phyloP scores from a whole-genome alignment of 2,113 vertebrate genomes.

The Scomber scombrus region DNA sequence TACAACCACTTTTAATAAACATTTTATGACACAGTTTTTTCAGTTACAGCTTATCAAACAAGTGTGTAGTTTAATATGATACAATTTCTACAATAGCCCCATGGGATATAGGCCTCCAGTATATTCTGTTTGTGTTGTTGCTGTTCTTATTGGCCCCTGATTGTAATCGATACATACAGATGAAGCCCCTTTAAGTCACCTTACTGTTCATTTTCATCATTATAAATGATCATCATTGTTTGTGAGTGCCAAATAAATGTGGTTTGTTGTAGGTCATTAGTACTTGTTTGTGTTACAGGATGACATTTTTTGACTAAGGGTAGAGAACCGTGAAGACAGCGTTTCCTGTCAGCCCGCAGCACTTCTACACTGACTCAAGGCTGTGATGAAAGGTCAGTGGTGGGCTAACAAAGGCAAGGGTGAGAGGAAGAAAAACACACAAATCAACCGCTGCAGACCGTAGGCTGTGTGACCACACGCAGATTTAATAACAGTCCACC shows the following conservation, averaged over 20 bases:
- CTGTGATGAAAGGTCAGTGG: constrained; percentile 75
- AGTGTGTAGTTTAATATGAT: no score
- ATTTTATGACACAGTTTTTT: not conserved
- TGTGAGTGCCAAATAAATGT: constrained; percentile 19
- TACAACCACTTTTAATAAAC: not conserved
- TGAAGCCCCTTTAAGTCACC: constrained; percentile 3
- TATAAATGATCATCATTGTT: constrained; percentile 22
- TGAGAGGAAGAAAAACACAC: constrained; percentile 63
- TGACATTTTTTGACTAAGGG: constrained; percentile 64
- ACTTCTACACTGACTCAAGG: constrained; percentile 60
- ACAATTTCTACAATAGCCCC: no score
- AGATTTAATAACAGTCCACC: constrained; percentile 73
- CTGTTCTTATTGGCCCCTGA: not conserved
- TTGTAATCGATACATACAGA: not conserved
- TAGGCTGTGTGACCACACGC: constrained; percentile 67
- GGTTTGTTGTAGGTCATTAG: constrained; percentile 56
- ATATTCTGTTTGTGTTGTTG: not conserved
- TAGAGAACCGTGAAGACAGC: constrained; percentile 44
- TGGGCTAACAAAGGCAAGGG: constrained; percentile 65
- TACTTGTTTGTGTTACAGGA: constrained; percentile 60
- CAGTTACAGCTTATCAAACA: no score
- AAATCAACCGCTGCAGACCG: constrained; percentile 41
- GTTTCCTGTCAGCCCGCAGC: constrained; percentile 67
- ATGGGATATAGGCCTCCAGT: not conserved
- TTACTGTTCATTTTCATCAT: constrained; percentile 15